Evolutionary conservation across 2,888 invertebrate genomes (phyloP).

Genomic region (Byasa hedistus): DNA sequence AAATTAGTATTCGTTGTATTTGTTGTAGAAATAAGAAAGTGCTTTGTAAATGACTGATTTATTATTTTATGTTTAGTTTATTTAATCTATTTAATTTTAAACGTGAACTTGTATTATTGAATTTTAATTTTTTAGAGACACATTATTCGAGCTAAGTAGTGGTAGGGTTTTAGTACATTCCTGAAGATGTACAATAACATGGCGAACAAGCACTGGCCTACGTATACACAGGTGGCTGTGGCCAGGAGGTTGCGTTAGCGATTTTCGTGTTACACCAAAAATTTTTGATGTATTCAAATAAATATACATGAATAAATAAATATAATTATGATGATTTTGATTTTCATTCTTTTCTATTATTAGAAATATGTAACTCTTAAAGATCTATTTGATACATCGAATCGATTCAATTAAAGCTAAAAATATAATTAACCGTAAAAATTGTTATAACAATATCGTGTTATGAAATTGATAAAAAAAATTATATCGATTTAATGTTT

Average conservation of each 20-base stretch:
- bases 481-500: no score
- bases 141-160: slow-evolving; percentile 55
- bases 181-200: slow-evolving; percentile 69
- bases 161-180: slow-evolving; percentile 69
- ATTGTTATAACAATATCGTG: no score
- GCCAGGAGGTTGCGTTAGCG: slow-evolving; percentile 59
- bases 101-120: slow-evolving; percentile 41
- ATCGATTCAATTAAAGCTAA: no score
- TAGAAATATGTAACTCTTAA: not conserved
- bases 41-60: slow-evolving; percentile 73
- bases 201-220: slow-evolving; percentile 52
- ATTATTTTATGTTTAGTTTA: slow-evolving; percentile 60
- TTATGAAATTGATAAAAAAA: no score
- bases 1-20: slow-evolving; percentile 34
- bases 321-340: slow-evolving; percentile 58
- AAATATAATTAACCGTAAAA: no score
- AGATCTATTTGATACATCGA: no score
- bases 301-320: slow-evolving; percentile 68
- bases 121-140: slow-evolving; percentile 39
- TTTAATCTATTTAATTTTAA: slow-evolving; percentile 65
- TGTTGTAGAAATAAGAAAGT: slow-evolving; percentile 51
- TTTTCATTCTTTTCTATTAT: slow-evolving; percentile 32
- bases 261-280: slow-evolving; percentile 74
- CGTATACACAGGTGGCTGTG: slow-evolving; percentile 43
- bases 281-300: slow-evolving; percentile 73